Evolutionary conservation across 2,113 vertebrate genomes (phyloP).

Genomic region (Sialia sialis): DNA sequence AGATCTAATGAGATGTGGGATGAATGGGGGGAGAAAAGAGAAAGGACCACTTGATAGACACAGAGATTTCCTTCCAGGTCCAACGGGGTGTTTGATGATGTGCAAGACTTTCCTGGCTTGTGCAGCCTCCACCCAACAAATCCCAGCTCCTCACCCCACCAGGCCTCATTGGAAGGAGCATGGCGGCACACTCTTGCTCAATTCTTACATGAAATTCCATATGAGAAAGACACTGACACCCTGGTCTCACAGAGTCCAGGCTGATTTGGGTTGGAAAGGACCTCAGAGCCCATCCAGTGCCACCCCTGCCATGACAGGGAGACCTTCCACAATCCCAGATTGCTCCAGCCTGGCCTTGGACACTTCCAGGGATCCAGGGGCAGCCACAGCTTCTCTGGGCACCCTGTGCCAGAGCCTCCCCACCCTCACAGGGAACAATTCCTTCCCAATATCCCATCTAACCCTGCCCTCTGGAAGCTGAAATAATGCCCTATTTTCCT

Average conservation of each 20-base stretch:
- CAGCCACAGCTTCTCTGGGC: neutral
- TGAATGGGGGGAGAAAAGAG: neutral
- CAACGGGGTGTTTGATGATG: neutral
- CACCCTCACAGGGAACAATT: neutral
- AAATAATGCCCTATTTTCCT: neutral
- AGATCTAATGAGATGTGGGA: neutral
- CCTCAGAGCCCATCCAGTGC: fast-evolving
- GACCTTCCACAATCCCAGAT: fast-evolving
- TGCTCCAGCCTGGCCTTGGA: neutral
- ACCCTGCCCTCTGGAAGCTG: neutral
- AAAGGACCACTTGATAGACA: neutral
- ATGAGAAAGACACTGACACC: neutral
- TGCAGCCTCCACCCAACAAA: neutral
- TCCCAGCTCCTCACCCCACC: neutral
- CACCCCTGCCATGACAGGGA: neutral
- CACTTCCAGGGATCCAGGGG: neutral
- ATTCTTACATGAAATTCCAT: neutral
- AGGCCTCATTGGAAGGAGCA: neutral
- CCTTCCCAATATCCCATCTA: neutral
- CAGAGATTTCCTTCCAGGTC: neutral
- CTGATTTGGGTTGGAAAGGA: neutral
- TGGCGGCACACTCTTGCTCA: neutral
- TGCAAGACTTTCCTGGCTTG: neutral
- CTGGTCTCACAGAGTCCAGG: neutral
- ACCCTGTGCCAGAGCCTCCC: fast-evolving